Base-by-base conservation (phyloP, 2,888 invertebrate species). In the Rotaria sp. region DNA sequence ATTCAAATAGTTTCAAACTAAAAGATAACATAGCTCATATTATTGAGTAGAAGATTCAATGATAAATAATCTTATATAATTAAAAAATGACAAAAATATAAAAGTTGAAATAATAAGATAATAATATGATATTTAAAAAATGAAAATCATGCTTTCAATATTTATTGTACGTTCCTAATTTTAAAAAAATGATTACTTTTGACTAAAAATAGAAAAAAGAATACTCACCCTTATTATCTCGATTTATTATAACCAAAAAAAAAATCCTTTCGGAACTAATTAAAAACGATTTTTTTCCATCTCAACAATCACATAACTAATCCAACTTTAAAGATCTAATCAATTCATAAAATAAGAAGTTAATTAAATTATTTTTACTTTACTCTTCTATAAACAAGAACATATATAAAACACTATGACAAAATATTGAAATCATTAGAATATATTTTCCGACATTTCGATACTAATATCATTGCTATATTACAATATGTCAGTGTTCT, bases 371-470 rank as follows among this genome's bases (percentile, higher is more conserved):
- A 26, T 55, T 24, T 52, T 55, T 55, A 26, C 24, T 55, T 24
- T 52, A 52, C 21, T 35, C 3, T 35, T 35, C 18, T 21, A 38
- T 35, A 15, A 35, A 67, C 24, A 52, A 24, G 5, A 52, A 52
- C 24, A 52, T 2, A 59, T 30, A 59, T 13, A 59, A 11, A 59
- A 13, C 26, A 30, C n/a, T 59, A 3, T 8, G n/a, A 21, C 30
- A 67, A 38, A 67, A 67, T 67, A 67, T 67, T 67, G 67, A 67
- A 67, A 67, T 35, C 67, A 67, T 67, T 67, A 67, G 13, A 21
- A 21, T 18, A 67, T 67, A 35, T 67, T 35, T 67, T 67, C 21
- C 35, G 67, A 67, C 67, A 67, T 67, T 67, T 67, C 8, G 67
- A 30, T 67, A 38, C 67, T 67, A 67, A 67, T 67, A 59, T 59